A percentile compares a stretch with the other conserved stretches of the same genome.
phyloP scores from a whole-genome alignment of 2,113 vertebrate genomes.

The Indri indri region DNA sequence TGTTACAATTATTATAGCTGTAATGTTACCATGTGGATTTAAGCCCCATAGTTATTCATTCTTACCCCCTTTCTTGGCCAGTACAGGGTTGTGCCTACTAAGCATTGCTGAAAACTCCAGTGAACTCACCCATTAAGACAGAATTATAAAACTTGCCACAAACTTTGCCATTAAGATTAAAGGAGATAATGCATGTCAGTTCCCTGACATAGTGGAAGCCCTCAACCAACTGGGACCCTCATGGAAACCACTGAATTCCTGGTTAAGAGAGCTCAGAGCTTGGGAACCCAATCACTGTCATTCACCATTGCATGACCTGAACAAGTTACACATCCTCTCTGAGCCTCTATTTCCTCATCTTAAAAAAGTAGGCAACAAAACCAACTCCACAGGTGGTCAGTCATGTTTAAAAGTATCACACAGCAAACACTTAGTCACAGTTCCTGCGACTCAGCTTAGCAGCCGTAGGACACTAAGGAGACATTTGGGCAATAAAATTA shows the following conservation, averaged over 20 bases:
- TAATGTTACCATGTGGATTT: background rate
- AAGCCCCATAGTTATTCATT: background rate
- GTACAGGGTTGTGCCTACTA: background rate
- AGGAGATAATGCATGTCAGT: background rate
- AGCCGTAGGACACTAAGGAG: background rate
- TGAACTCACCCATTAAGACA: background rate
- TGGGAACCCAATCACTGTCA: background rate
- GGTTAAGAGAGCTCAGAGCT: background rate
- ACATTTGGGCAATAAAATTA: background rate
- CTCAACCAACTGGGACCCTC: background rate
- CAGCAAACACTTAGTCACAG: background rate
- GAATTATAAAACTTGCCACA: background rate
- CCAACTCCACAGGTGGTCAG: background rate
- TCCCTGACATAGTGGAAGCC: background rate
- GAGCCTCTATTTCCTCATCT: background rate
- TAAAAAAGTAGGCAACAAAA: background rate
- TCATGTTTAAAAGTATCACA: background rate
- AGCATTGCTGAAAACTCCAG: background rate
- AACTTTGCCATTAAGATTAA: conserved; percentile 2
- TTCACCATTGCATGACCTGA: background rate
- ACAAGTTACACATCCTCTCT: background rate
- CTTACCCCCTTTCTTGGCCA: background rate
- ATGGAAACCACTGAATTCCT: background rate
- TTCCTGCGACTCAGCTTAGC: background rate
- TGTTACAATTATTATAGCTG: background rate